Conservation (phyloP, 2,113 vertebrate genomes). For the Microtus montanus region DNA sequence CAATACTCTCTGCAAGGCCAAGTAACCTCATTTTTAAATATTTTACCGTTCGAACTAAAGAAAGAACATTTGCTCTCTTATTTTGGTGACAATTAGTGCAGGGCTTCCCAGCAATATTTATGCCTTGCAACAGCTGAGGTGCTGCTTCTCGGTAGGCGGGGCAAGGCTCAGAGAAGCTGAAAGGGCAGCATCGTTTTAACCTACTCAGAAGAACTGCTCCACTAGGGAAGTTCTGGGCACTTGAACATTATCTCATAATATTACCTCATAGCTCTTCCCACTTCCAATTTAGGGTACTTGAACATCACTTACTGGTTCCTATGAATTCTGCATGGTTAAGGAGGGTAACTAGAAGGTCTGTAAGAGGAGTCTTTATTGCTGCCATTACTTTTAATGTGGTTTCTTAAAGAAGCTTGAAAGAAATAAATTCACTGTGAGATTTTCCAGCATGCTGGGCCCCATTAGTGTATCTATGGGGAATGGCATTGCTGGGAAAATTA, state of each 20-base stretch:
- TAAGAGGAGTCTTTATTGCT: background rate
- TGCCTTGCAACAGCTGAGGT: background rate
- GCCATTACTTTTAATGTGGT: constrained; percentile 16
- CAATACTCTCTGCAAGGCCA: background rate
- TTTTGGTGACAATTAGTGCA: background rate
- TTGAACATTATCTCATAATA: background rate
- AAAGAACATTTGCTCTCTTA: background rate
- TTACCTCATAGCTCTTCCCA: background rate
- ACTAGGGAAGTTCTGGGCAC: background rate
- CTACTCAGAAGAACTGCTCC: background rate
- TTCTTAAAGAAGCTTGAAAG: constrained; percentile 43
- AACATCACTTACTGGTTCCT: background rate
- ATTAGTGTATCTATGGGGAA: constrained; percentile 4
- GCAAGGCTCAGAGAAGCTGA: background rate
- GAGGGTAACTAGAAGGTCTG: background rate
- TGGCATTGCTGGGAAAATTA: constrained; percentile 26
- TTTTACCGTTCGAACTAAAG: background rate
- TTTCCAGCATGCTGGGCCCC: constrained; percentile 12
- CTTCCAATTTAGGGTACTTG: constrained; percentile 23
- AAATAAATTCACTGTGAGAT: constrained; percentile 20
- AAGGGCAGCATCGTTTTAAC: background rate
- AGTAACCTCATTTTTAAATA: background rate
- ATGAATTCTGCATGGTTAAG: background rate
- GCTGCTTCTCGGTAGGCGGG: background rate
- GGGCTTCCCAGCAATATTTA: background rate